A percentile compares a stretch with the other conserved stretches of the same genome.
These are phyloP conservation scores for Crematogaster levior DNA, from an alignment of 2,888 invertebrate species.

Conservation along the genomic window DNA sequence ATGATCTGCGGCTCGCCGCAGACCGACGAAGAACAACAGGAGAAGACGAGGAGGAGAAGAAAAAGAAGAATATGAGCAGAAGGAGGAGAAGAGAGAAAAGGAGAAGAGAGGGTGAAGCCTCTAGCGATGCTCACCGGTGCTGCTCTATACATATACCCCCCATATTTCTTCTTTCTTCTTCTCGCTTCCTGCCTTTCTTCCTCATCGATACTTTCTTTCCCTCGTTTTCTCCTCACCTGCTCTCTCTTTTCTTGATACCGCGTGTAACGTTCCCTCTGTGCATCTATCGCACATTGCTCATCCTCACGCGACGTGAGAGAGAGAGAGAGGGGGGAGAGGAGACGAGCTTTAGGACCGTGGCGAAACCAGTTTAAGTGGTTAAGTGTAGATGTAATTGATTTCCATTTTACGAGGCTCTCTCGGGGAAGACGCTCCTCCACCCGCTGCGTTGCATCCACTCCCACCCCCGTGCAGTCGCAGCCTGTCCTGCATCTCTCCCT, in stretches of 20 bases:
- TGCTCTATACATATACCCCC: slow-evolving; percentile 65
- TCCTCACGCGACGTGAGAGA: slow-evolving; percentile 65
- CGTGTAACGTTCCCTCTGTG: slow-evolving; percentile 54
- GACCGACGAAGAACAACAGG: slow-evolving; percentile 72
- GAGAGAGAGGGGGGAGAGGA: slow-evolving; percentile 2
- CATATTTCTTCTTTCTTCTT: slow-evolving; percentile 35
- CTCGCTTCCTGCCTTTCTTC: slow-evolving; percentile 6
- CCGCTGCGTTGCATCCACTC: slow-evolving; percentile 64
- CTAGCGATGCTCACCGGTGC: slow-evolving; percentile 84
- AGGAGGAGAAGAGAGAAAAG: slow-evolving; percentile 65
- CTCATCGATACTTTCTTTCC: slow-evolving; percentile 42
- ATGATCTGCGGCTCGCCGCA: slow-evolving; percentile 85
- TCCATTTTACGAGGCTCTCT: slow-evolving; percentile 85
- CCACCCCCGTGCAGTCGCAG: slow-evolving; percentile 47
- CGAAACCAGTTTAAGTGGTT: slow-evolving; percentile 86
- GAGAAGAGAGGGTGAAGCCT: slow-evolving; percentile 75
- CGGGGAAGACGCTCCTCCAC: slow-evolving; percentile 75
- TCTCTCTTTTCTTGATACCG: slow-evolving; percentile 10
- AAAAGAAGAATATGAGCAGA: slow-evolving; percentile 24
- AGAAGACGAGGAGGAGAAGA: slow-evolving; percentile 50
- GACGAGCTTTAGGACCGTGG: slow-evolving; percentile 83
- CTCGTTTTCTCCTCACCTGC: slow-evolving; percentile 45
- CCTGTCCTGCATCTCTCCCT: slow-evolving; percentile 33
- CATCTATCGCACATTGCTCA: slow-evolving; percentile 65
- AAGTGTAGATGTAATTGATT: slow-evolving; percentile 86